Percentiles rank a stretch among this genome's conserved stretches.
phyloP scores from a whole-genome alignment of 2,888 invertebrate genomes.

The Lagria hirta region DNA sequence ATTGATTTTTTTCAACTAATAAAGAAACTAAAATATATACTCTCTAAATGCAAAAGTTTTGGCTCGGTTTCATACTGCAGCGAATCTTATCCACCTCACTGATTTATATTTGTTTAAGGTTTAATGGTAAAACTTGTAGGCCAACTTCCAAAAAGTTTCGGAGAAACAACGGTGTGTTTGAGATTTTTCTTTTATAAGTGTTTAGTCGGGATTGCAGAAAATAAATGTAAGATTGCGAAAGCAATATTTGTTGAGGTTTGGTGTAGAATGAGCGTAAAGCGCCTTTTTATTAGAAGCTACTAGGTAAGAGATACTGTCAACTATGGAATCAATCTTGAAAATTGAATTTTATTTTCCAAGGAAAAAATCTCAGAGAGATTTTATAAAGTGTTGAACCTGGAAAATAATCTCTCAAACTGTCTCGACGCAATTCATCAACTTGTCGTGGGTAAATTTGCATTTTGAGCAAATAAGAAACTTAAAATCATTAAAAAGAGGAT shows the following conservation, averaged over 20 bases:
- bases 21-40: too few relatives aligned
- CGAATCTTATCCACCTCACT: constrained; percentile 27
- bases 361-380: constrained; percentile 19
- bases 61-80: constrained; percentile 24
- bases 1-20: too few relatives aligned
- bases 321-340: constrained; percentile 15
- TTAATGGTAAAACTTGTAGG: constrained; percentile 23
- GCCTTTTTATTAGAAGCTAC: neutral
- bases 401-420: constrained; percentile 31
- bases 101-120: constrained; percentile 26
- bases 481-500: too few relatives aligned
- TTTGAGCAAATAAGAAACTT: constrained; percentile 30
- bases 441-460: constrained; percentile 29
- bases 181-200: constrained; percentile 12
- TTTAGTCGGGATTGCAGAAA: constrained; percentile 1
- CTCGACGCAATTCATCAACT: constrained; percentile 30
- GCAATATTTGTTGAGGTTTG: constrained; percentile 8
- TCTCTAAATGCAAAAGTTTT: constrained; percentile 35
- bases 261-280: constrained; percentile 2
- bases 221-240: constrained; percentile 1
- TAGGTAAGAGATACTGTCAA: constrained; percentile 7
- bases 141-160: constrained; percentile 18
- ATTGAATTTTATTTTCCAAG: constrained; percentile 12
- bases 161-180: constrained; percentile 15
- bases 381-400: constrained; percentile 29